A percentile compares a stretch with the other conserved stretches of the same genome.
Evolutionary conservation across 2,888 invertebrate species (phyloP).

Genomic region (Gortyna flavago): DNA sequence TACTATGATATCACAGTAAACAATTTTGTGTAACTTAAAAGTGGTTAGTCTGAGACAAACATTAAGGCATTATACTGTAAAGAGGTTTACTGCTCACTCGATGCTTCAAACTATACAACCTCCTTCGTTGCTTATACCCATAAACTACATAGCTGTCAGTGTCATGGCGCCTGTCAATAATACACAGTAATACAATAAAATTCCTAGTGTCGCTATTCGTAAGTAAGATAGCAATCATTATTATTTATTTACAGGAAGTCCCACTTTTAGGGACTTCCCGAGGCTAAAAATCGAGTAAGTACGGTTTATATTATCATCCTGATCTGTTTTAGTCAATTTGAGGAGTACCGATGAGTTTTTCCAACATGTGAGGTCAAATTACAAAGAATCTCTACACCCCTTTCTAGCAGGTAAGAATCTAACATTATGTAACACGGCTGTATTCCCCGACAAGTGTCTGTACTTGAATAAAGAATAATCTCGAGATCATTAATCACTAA

Average conservation of each 20-base stretch:
- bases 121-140: slow-evolving; percentile 43
- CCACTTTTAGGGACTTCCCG: slow-evolving; percentile 67
- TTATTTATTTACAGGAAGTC: slow-evolving; percentile 62
- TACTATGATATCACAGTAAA: neutral
- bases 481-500: too few relatives aligned
- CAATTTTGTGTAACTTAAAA: neutral
- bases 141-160: slow-evolving; percentile 46
- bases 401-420: slow-evolving; percentile 35
- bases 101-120: slow-evolving; percentile 49
- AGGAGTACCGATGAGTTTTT: slow-evolving; percentile 15
- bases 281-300: slow-evolving; percentile 47
- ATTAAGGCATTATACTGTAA: slow-evolving; percentile 49
- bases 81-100: slow-evolving; percentile 55
- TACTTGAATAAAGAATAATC: too few relatives aligned
- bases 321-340: slow-evolving; percentile 52
- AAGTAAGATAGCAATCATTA: slow-evolving; percentile 39
- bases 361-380: slow-evolving; percentile 40
- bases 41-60: slow-evolving; percentile 40
- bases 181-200: slow-evolving; percentile 46
- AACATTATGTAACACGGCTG: neutral
- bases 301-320: slow-evolving; percentile 17
- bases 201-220: slow-evolving; percentile 48
- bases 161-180: slow-evolving; percentile 43
- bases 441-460: too few relatives aligned
- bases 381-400: neutral